A percentile compares a stretch with the other conserved stretches of the same genome.
Conservation (phyloP, 2,888 invertebrate species). For the Pomacea canaliculata region DNA sequence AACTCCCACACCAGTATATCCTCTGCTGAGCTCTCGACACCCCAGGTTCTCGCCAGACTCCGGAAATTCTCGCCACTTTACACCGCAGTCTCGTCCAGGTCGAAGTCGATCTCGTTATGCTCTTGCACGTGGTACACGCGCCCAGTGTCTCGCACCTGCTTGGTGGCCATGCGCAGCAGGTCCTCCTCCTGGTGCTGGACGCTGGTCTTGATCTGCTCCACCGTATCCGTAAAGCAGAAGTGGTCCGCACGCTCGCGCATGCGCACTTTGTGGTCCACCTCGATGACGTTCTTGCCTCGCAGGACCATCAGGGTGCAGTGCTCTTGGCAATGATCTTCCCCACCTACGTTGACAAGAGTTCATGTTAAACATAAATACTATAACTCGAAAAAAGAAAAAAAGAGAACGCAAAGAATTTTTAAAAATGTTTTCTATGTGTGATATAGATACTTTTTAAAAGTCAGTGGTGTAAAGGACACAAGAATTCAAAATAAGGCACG, state of each 20-base stretch:
- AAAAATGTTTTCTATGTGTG: too few relatives aligned
- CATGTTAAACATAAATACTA: neutral
- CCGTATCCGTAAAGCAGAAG: constrained; percentile 52
- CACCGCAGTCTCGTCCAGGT: constrained; percentile 12
- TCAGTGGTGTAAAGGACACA: too few relatives aligned
- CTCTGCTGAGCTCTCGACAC: too few relatives aligned
- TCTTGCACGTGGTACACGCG: too few relatives aligned
- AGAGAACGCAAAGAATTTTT: too few relatives aligned
- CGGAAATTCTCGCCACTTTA: too few relatives aligned
- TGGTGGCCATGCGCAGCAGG: constrained; percentile 53
- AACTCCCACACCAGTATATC: too few relatives aligned
- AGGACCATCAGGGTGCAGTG: constrained; percentile 55
- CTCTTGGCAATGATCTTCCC: constrained; percentile 60
- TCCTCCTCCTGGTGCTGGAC: constrained; percentile 55
- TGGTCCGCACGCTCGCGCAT: constrained; percentile 54
- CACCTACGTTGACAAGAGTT: constrained; percentile 35
- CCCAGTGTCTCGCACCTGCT: constrained; percentile 47
- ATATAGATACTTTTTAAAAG: too few relatives aligned
- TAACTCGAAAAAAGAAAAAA: neutral
- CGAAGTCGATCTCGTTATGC: constrained; percentile 41
- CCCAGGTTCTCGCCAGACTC: too few relatives aligned
- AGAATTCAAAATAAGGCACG: too few relatives aligned
- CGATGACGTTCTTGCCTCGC: constrained; percentile 62
- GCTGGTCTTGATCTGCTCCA: constrained; percentile 51
- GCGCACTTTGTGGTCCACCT: constrained; percentile 59